These are phyloP conservation scores for Poecile montanus DNA, from an alignment of 2,797 vertebrate genomes.

Conservation along the genomic window DNA sequence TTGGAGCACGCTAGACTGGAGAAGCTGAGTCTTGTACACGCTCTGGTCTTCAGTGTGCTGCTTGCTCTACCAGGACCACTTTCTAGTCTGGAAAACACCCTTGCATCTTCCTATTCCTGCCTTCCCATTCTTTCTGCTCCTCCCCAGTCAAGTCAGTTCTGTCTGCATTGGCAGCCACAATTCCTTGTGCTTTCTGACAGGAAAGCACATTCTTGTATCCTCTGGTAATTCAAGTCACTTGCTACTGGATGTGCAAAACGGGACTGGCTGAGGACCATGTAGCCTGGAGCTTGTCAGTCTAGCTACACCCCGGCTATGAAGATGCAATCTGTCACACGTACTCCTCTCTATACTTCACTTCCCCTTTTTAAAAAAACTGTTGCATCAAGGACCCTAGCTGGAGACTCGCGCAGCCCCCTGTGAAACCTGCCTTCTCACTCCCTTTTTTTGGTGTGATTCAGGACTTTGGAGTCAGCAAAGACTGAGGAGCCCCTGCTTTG, in stretches of 20 bases:
- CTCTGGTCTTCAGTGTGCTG: slow-evolving; percentile 53
- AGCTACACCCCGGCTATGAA: slow-evolving; percentile 67
- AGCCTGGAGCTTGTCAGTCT: slow-evolving; percentile 64
- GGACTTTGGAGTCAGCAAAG: slow-evolving; percentile 85
- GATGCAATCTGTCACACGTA: slow-evolving; percentile 52
- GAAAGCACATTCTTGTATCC: slow-evolving; percentile 47
- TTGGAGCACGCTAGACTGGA: slow-evolving; percentile 72
- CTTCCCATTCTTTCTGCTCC: slow-evolving; percentile 16
- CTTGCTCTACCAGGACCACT: slow-evolving; percentile 63
- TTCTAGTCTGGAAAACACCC: slow-evolving; percentile 70
- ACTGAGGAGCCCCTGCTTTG: slow-evolving; percentile 81
- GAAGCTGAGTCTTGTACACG: slow-evolving; percentile 51
- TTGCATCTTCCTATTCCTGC: slow-evolving; percentile 57
- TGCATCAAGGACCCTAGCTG: slow-evolving; percentile 76
- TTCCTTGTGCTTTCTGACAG: slow-evolving; percentile 69
- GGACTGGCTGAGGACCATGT: slow-evolving; percentile 57
- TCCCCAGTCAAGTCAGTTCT: slow-evolving; percentile 31
- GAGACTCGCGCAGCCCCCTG: slow-evolving; percentile 86
- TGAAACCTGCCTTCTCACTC: slow-evolving; percentile 84
- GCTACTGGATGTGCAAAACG: slow-evolving; percentile 38
- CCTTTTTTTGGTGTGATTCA: slow-evolving; percentile 84
- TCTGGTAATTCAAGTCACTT: slow-evolving; percentile 41
- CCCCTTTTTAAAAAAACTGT: slow-evolving; percentile 54
- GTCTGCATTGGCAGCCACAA: slow-evolving; percentile 26
- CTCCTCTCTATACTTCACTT: slow-evolving; percentile 57